These are phyloP conservation scores for Cherax destructor DNA, from an alignment of 1,140 invertebrate species.

Conservation along the genomic window DNA sequence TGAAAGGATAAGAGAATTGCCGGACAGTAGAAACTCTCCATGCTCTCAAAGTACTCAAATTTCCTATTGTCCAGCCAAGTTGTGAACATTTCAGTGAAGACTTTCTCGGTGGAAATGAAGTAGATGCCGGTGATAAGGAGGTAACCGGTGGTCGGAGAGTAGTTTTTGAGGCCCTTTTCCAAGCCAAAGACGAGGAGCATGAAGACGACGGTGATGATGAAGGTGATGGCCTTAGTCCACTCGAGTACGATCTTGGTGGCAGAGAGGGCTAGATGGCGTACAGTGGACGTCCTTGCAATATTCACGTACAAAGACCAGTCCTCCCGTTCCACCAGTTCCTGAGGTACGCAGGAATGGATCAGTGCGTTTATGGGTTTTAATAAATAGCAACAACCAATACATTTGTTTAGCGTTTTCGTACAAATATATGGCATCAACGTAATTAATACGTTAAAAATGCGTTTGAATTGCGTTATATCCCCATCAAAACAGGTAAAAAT, in stretches of 20 bases:
- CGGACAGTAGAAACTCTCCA: conserved; percentile 72
- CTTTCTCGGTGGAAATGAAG: conserved; percentile 85
- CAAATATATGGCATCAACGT: too few species aligned
- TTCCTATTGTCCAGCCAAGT: conserved; percentile 63
- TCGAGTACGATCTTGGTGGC: conserved; percentile 87
- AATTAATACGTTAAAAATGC: too few species aligned
- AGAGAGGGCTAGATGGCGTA: conserved; percentile 87
- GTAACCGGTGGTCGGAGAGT: conserved; percentile 82
- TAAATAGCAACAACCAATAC: too few species aligned
- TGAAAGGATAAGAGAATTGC: conserved; percentile 67
- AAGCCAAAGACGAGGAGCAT: conserved; percentile 84
- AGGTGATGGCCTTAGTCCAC: conserved; percentile 88
- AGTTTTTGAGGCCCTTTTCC: conserved; percentile 85
- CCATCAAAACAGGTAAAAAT: too few species aligned
- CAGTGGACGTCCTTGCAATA: conserved; percentile 83
- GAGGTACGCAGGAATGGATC: neutral
- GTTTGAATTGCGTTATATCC: too few species aligned
- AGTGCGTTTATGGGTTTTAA: too few species aligned
- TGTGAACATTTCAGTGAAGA: conserved; percentile 73
- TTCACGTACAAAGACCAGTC: conserved; percentile 86
- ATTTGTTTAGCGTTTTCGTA: too few species aligned
- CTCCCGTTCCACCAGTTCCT: conserved; percentile 83
- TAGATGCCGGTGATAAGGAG: conserved; percentile 82
- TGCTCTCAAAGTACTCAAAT: conserved; percentile 68
- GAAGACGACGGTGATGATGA: conserved; percentile 86